phyloP scores from a whole-genome alignment of 2,797 vertebrate genomes.

The Enteromius radiatus region DNA sequence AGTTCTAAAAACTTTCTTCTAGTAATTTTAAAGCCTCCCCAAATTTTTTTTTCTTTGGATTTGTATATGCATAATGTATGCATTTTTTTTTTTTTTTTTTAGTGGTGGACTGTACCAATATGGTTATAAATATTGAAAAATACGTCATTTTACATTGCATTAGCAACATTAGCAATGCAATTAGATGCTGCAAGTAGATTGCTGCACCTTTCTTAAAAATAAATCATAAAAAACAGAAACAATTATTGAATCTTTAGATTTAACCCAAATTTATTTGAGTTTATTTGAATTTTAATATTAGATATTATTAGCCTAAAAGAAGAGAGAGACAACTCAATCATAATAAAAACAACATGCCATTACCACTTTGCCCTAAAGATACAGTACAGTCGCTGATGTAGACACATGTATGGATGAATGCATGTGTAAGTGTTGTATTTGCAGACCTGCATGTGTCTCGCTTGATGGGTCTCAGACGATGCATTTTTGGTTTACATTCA shows the following conservation, averaged over 20 bases:
- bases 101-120: background rate
- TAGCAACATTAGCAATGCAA: too few relatives aligned
- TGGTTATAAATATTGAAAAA: background rate
- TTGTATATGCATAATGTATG: background rate
- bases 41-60: background rate
- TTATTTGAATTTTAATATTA: background rate
- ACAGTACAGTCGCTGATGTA: background rate
- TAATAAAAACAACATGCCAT: background rate
- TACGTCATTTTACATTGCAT: background rate
- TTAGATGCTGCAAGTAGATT: background rate
- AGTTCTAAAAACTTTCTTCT: constrained; percentile 18
- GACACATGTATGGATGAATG: constrained; percentile 14
- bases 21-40: background rate
- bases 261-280: background rate
- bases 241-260: background rate
- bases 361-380: background rate
- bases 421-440: background rate
- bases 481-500: background rate
- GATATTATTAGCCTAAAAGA: background rate
- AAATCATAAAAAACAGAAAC: background rate
- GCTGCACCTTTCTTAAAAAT: background rate
- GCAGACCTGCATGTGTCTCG: constrained; percentile 21
- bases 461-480: constrained; percentile 1
- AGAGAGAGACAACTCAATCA: background rate
- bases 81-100: background rate